Evolutionary conservation across 2,888 invertebrate genomes (phyloP).

Genomic region (Trichopria drosophilae): DNA sequence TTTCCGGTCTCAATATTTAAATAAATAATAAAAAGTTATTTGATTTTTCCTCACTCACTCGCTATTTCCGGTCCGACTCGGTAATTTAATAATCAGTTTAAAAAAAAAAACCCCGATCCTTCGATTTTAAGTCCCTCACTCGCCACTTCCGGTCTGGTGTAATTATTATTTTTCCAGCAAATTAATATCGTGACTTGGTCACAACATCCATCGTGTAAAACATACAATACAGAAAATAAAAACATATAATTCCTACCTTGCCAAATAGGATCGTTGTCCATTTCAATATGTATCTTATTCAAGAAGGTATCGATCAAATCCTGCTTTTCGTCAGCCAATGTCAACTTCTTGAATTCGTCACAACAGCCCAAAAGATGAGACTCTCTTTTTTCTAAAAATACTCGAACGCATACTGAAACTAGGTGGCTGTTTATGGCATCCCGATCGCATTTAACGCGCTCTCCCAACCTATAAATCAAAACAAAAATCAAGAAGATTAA

Average conservation of each 20-base stretch:
- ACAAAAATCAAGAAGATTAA: constrained; percentile 6
- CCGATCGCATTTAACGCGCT: constrained; percentile 70
- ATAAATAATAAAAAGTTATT: no score
- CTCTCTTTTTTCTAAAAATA: constrained; percentile 81
- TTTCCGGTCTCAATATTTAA: no score
- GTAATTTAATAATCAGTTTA: no score
- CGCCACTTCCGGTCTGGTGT: not conserved
- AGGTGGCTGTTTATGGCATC: constrained; percentile 74
- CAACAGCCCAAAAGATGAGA: constrained; percentile 74
- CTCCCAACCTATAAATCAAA: constrained; percentile 58
- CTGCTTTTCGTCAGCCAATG: constrained; percentile 87
- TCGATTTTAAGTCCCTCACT: not conserved
- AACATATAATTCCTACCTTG: constrained; percentile 69
- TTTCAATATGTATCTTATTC: constrained; percentile 68
- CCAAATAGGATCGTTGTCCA: constrained; percentile 74
- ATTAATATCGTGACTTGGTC: not conserved
- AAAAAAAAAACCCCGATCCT: no score
- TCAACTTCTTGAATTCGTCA: constrained; percentile 76
- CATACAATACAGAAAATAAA: constrained; percentile 3
- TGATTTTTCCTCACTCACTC: no score
- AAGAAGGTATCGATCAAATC: constrained; percentile 85
- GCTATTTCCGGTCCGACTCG: no score
- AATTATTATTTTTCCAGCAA: not conserved
- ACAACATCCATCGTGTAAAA: constrained; percentile 1
- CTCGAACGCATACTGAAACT: constrained; percentile 74